phyloP scores from a whole-genome alignment of 1,140 invertebrate species.

The Vanessa atalanta region DNA sequence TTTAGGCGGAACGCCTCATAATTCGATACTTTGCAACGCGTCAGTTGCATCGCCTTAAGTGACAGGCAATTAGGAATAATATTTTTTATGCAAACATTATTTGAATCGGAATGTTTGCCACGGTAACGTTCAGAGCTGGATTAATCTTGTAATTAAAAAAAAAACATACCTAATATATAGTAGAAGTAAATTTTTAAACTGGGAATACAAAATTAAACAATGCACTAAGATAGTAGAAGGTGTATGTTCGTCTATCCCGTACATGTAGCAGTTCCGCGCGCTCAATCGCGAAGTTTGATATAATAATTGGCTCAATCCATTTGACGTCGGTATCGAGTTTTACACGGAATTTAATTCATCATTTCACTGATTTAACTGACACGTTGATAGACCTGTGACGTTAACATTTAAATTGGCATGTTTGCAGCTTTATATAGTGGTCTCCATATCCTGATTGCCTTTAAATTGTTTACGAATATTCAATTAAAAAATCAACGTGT shows the following conservation, averaged over 20 bases:
- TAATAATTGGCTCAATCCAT: slow-evolving; percentile 60
- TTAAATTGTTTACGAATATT: slow-evolving; percentile 55
- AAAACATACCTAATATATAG: too few relatives aligned
- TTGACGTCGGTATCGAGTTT: slow-evolving; percentile 52
- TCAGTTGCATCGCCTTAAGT: background rate
- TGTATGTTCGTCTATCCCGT: background rate
- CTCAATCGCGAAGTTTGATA: slow-evolving; percentile 48
- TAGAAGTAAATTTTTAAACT: too few relatives aligned
- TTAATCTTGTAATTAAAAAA: too few relatives aligned
- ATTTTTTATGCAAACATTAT: too few relatives aligned
- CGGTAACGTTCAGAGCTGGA: too few relatives aligned
- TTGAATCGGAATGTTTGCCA: too few relatives aligned
- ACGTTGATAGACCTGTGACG: slow-evolving; percentile 56
- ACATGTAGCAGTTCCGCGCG: slow-evolving; percentile 16
- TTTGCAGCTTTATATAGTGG: slow-evolving; percentile 51
- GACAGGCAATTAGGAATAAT: background rate
- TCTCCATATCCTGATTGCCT: slow-evolving; percentile 44
- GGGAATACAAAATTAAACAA: background rate
- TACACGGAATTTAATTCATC: slow-evolving; percentile 66
- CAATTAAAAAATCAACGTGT: slow-evolving; percentile 45
- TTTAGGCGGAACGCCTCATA: background rate
- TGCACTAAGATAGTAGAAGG: too few relatives aligned
- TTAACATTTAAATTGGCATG: slow-evolving; percentile 51
- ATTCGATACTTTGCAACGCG: background rate
- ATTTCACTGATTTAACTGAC: slow-evolving; percentile 59